Evolutionary conservation across 2,888 invertebrate species (phyloP), one percentile per base, ranked within the genome.

Genomic region (Lissocephala sabroskyi): DNA sequence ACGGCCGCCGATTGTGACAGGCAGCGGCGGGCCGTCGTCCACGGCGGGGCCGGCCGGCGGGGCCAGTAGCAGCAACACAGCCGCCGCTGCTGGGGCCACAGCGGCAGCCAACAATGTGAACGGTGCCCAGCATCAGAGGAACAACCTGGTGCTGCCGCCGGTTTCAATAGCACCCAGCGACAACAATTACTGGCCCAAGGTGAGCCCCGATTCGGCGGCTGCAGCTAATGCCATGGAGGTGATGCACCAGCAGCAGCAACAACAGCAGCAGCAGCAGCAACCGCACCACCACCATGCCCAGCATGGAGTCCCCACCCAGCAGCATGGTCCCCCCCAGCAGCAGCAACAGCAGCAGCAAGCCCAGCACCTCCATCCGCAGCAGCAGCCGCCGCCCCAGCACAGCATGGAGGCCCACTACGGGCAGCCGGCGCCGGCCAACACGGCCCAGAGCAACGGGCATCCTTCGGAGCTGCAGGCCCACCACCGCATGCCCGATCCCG

Each of bases 121-220:
- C 14, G 33, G 47, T 13, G 39, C 49, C 13, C 75, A 65, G 43
- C 80, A 79, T 35, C 80, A 80, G 47, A 79, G 82, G 26, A 79
- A 70, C 18, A 79, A 65, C 53, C 48, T 79, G 46, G 68, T 70
- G 10, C 48, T 83, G 46, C 80, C 83, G 5, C 76, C 83, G 18
- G 83, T 82, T 40, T 77, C 82, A 6, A 80, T 83, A 57, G 79
- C 82, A 14, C 79, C 80, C 50, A 68, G 76, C 65, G 80, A 81
- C 19, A 81, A 82, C 39, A 90, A 91, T 1, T 93, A 93, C 84
- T 94, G 94, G 95, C 93, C 94, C 5, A 95, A 94, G 83, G 93
- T 94, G 52, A 93, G 93, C 78, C 92, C 92, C 0, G 92, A 92
- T 70, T 91, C 92, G 28, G 91, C 88, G 11, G 89, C 89, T 7